Conservation (phyloP, 2,797 vertebrate species). For the Tangara arthus region DNA sequence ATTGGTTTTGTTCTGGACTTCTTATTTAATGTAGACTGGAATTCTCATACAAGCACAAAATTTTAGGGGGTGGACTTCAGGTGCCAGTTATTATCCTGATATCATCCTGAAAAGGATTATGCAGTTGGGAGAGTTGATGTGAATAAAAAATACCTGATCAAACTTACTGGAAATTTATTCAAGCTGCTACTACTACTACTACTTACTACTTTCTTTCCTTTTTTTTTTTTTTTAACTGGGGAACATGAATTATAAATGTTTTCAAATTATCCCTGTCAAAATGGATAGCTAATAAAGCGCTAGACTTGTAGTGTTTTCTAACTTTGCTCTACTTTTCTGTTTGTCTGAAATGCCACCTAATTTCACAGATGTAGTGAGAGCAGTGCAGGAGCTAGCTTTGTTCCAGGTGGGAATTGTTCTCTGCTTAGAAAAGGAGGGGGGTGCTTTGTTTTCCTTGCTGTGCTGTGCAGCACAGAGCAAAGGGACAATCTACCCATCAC, state of each 20-base stretch:
- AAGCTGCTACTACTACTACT: background rate
- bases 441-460: background rate
- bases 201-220: background rate
- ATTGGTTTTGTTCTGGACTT: background rate
- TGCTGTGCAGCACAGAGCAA: background rate
- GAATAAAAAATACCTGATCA: background rate
- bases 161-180: background rate
- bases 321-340: background rate
- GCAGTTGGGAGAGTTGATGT: background rate
- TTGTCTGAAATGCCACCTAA: background rate
- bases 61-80: background rate
- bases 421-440: background rate
- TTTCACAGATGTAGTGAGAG: background rate
- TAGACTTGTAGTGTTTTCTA: background rate
- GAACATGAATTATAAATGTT: background rate
- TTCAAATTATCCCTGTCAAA: constrained; percentile 3
- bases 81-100: background rate
- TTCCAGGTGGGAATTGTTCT: background rate
- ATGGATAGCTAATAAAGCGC: background rate
- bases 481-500: background rate
- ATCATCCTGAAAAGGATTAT: background rate
- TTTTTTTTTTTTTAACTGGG: background rate
- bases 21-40: background rate
- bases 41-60: background rate
- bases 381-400: background rate